Percentiles rank a stretch among this genome's conserved stretches.
Evolutionary conservation across 2,113 vertebrate genomes (phyloP).

Genomic region (Monarcha castaneiventris): DNA sequence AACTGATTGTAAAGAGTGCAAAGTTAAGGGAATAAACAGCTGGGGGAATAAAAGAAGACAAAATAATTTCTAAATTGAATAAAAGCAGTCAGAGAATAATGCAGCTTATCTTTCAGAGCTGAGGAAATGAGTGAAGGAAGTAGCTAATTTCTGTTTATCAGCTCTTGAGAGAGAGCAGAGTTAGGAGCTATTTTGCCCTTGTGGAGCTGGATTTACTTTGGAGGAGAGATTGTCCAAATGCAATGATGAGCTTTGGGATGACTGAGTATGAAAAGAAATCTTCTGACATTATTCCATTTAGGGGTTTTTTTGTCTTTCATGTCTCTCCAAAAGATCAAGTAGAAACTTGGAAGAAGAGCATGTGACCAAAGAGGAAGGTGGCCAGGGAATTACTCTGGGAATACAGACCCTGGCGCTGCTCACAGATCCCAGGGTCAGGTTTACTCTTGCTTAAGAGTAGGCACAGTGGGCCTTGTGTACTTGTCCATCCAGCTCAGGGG

Average conservation of each 20-base stretch:
- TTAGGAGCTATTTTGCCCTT: neutral
- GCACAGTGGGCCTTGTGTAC: fast-evolving
- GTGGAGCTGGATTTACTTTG: neutral
- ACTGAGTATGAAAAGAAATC: neutral
- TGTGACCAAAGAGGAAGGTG: neutral
- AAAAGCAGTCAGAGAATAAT: neutral
- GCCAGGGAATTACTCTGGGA: neutral
- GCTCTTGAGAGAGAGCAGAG: neutral
- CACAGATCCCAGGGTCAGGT: neutral
- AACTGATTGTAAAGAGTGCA: neutral
- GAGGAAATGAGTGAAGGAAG: neutral
- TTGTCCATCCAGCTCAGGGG: neutral
- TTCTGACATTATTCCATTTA: neutral
- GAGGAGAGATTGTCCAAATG: neutral
- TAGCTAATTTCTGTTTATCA: neutral
- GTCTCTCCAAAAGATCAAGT: neutral
- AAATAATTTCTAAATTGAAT: neutral
- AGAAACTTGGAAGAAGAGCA: neutral
- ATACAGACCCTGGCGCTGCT: fast-evolving
- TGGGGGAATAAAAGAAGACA: neutral
- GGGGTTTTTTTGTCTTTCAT: neutral
- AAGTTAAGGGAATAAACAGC: neutral
- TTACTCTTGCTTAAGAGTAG: neutral
- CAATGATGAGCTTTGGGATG: neutral
- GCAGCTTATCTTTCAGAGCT: neutral